A percentile compares a stretch with the other conserved stretches of the same genome.
These are phyloP conservation scores for Rotaria socialis DNA, from an alignment of 2,888 invertebrate genomes.

Conservation along the genomic window DNA sequence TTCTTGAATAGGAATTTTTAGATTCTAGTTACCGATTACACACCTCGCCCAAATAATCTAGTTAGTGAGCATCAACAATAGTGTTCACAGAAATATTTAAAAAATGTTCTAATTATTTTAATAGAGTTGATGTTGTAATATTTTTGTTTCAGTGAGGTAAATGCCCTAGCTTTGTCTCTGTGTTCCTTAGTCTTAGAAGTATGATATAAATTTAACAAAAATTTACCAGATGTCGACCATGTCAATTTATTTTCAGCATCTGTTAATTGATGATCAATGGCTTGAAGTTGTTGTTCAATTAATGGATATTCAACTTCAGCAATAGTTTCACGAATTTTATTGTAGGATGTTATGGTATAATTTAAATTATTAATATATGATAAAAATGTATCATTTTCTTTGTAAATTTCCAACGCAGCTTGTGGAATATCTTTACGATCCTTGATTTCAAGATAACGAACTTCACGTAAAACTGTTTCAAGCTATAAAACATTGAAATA, in stretches of 20 bases:
- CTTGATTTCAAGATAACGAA: constrained; percentile 76
- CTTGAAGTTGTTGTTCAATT: constrained; percentile 75
- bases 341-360: constrained; percentile 68
- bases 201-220: no score
- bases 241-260: constrained; percentile 74
- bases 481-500: constrained; percentile 62
- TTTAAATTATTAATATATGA: constrained; percentile 66
- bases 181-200: no score
- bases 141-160: no score
- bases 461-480: constrained; percentile 77
- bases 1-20: no score
- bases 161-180: no score
- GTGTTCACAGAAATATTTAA: no score
- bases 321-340: constrained; percentile 73
- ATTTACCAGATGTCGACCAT: constrained; percentile 77
- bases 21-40: no score
- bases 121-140: no score
- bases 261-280: constrained; percentile 75
- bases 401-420: constrained; percentile 69
- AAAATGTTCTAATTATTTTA: no score
- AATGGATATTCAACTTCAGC: constrained; percentile 80
- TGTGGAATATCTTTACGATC: constrained; percentile 70
- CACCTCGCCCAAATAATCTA: no score
- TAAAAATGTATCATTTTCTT: constrained; percentile 73
- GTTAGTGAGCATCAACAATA: no score